A percentile compares a stretch with the other conserved stretches of the same genome.
These are phyloP conservation scores for Coptodon bakossiorum DNA, from an alignment of 2,113 vertebrate species.

Conservation along the genomic window DNA sequence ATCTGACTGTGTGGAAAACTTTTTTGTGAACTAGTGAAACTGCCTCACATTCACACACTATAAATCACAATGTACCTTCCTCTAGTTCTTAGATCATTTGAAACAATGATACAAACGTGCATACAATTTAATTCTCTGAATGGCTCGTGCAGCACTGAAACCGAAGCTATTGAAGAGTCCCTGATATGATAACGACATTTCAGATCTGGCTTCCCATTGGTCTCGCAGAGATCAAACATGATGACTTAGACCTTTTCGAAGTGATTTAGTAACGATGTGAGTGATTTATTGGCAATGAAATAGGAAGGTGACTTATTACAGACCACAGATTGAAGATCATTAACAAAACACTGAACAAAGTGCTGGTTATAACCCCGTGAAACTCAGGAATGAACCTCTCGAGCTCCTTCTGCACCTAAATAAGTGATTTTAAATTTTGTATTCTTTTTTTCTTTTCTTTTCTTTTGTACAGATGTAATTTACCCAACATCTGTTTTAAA, in stretches of 20 bases:
- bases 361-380: background rate
- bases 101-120: background rate
- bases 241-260: background rate
- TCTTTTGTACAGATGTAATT: background rate
- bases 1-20: background rate
- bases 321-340: background rate
- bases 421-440: fast-evolving
- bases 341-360: background rate
- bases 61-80: background rate
- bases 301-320: background rate
- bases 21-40: background rate
- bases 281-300: background rate
- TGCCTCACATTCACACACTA: background rate
- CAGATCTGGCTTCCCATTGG: background rate
- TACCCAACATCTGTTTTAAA: background rate
- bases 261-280: background rate
- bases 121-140: background rate
- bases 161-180: background rate
- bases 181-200: background rate
- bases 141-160: background rate
- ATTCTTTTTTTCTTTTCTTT: background rate
- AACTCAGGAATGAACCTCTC: background rate
- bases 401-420: background rate
- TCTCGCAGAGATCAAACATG: background rate
- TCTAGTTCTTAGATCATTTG: background rate